phyloP scores from a whole-genome alignment of 2,888 invertebrate genomes.

The Alloscopus bannaensis region DNA sequence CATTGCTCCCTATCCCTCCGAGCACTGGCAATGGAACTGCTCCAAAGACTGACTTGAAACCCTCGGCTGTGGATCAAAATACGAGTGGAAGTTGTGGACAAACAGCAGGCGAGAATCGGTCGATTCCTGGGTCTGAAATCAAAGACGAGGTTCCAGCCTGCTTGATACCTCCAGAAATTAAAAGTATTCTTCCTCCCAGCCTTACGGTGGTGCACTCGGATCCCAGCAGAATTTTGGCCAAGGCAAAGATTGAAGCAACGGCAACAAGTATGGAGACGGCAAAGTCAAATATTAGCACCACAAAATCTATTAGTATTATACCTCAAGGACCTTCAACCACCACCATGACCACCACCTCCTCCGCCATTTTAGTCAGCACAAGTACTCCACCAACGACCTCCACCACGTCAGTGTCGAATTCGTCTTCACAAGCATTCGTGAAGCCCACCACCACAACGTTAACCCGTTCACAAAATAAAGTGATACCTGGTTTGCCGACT shows the following conservation, averaged over 20 bases:
- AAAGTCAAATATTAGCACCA: neutral
- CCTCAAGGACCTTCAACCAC: neutral
- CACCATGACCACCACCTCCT: neutral
- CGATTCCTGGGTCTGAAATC: neutral
- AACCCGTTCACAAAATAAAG: too few relatives aligned
- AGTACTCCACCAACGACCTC: neutral
- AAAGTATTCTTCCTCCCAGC: constrained; percentile 67
- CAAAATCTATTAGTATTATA: neutral
- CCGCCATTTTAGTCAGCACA: neutral
- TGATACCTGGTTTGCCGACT: too few relatives aligned
- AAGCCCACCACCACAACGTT: too few relatives aligned
- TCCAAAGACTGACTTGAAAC: constrained; percentile 43
- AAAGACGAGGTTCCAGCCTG: constrained; percentile 56
- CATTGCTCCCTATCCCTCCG: constrained; percentile 54
- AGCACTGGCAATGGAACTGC: constrained; percentile 28
- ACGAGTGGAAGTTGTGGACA: neutral
- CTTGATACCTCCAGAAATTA: constrained; percentile 67
- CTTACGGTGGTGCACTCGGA: constrained; percentile 69
- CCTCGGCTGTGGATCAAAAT: constrained; percentile 22
- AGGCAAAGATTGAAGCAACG: constrained; percentile 25
- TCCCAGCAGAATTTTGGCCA: constrained; percentile 45
- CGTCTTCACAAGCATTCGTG: too few relatives aligned
- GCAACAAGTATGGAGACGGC: neutral
- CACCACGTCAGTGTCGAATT: neutral
- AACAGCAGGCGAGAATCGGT: constrained; percentile 31